phyloP scores from a whole-genome alignment of 2,113 vertebrate species.

The Chionis minor region DNA sequence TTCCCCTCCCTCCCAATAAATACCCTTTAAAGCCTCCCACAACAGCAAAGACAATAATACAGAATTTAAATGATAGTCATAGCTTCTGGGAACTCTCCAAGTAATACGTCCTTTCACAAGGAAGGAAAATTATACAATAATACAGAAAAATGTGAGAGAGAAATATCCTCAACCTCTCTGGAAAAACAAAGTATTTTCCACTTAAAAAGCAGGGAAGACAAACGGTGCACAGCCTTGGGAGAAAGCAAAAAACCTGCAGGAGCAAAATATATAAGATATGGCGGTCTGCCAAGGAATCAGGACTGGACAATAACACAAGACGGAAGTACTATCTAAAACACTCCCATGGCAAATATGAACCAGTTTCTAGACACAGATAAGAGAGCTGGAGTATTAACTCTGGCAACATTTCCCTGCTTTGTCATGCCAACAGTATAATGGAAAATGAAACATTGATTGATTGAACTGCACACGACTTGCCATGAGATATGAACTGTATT shows the following conservation, averaged over 20 bases:
- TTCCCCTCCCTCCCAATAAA: neutral
- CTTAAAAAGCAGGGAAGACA: neutral
- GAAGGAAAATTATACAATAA: neutral
- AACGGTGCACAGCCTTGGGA: neutral
- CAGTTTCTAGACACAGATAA: neutral
- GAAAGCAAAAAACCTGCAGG: neutral
- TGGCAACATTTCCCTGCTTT: neutral
- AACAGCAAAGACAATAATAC: neutral
- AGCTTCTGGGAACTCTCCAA: neutral
- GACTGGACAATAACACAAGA: neutral
- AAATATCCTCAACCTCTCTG: neutral
- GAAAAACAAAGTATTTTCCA: neutral
- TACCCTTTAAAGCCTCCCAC: neutral
- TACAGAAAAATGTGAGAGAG: neutral
- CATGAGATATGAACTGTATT: neutral
- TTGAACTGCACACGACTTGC: neutral
- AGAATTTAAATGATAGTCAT: neutral
- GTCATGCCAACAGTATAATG: neutral
- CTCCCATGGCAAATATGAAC: neutral
- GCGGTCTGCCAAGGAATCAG: neutral
- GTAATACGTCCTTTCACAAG: neutral
- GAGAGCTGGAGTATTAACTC: neutral
- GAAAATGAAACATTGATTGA: neutral
- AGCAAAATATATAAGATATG: neutral
- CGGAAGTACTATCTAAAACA: neutral